Base-by-base conservation (phyloP, 2,797 vertebrate genomes). In the Kryptopterus vitreolus region DNA sequence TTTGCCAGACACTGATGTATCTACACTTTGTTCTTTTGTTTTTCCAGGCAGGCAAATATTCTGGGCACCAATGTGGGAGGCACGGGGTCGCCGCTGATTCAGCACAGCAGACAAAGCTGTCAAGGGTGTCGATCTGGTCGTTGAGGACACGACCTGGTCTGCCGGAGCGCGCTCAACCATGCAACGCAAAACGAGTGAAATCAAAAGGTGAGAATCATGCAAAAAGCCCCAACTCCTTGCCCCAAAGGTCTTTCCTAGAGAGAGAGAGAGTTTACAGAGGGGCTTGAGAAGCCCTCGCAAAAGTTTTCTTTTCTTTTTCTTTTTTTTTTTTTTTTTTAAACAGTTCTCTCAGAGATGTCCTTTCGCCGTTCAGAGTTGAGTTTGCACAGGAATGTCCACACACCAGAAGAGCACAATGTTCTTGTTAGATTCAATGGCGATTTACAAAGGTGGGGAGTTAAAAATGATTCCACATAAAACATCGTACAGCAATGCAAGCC, bases 151-250 rank as follows among this genome's bases (percentile, higher is more conserved):
- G 38, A 78, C 73, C 79, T 82, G 69, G 86, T 80, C 88, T 87
- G 84, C 82, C 76, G 89, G 89, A 93, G 91, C 80, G 87, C 79
- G 79, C 87, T 62, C 70, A 81, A 87, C 88, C 85, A 87, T 88
- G 90, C 90, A 93, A 89, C 87, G 90, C 90, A 92, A 89, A n/a
- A 1, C 0, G 35, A 90, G 90, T 80, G 71, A 82, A 91, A 88
- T 77, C 77, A 58, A 85, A 88, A 77, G 82, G 85, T 89, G 89
- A 90, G 77, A 24, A 29, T 87, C 89, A 92, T 88, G 84, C 90
- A 91, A 79, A 53, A 88, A 90, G 89, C 80, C n/a, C 59, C 63
- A 89, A 90, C 81, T 86, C 83, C 88, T 50, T 88, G 89, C n/a
- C 87, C 83, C 87, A 89, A 89, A 86, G 84, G 88, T 84, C 85